These are phyloP conservation scores for Crambe crambe DNA, from an alignment of 37 sponge, comb jelly and placozoan genomes.

Conservation along the genomic window DNA sequence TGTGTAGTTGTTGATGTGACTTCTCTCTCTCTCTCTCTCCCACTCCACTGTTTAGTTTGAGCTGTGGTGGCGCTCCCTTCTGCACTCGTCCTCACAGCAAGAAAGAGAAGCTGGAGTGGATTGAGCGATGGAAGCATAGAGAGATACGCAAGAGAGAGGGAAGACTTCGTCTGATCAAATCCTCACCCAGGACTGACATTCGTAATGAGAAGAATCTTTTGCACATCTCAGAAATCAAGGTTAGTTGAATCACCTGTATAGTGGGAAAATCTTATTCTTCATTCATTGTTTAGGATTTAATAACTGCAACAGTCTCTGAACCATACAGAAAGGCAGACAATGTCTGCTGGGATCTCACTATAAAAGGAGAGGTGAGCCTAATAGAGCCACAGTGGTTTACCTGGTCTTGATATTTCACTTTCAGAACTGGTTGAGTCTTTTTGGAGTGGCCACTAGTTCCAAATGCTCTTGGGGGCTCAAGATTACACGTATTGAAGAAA, in stretches of 20 bases:
- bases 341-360: not conserved
- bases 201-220: too few species aligned
- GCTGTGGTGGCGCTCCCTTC: not conserved
- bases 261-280: not conserved
- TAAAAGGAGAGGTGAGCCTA: conserved; percentile 22
- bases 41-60: not conserved
- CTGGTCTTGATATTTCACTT: too few species aligned
- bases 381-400: not conserved
- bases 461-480: not conserved
- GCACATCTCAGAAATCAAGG: not conserved
- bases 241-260: not conserved
- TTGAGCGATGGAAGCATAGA: conserved; percentile 27
- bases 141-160: not conserved
- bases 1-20: too few species aligned
- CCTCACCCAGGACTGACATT: not conserved
- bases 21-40: too few species aligned
- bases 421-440: conserved; percentile 23
- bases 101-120: conserved; percentile 45
- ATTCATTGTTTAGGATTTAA: not conserved
- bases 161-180: not conserved
- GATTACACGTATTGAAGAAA: not conserved
- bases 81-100: conserved; percentile 25
- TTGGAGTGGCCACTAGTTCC: not conserved
- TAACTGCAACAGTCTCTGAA: not conserved
- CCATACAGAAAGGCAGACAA: not conserved